Evolutionary conservation across 2,797 vertebrate species (phyloP), one percentile per base, ranked within the genome.

Genomic region (Sphenopsis melanotis): DNA sequence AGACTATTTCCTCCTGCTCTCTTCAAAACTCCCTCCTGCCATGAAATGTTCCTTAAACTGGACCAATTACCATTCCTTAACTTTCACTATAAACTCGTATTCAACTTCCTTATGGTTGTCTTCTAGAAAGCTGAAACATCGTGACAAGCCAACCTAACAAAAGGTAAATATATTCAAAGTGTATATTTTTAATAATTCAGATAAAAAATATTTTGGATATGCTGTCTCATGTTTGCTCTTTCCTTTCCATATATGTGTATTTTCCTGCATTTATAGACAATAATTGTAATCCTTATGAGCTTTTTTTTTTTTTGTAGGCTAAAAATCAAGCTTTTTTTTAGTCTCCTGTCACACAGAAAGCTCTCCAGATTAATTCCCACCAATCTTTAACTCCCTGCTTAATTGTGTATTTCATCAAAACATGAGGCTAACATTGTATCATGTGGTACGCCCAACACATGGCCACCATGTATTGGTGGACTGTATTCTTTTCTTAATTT

Each of bases 361-460:
- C 3, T 81, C 44, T 83, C 12, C 32, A 53, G 8, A 15, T 27
- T 27, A 20, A 59, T 65, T 32, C 5, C 32, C 17, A 57, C 16
- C 7, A 75, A 4, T 41, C 30, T 92, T 86, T 70, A 41, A 66
- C 20, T 76, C 13, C 23, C 34, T 49, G 18, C 9, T 85, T 66
- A 49, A n/a, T 66, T 68, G 27, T 75, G 17, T 72, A 24, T 75
- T 77, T 86, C 7, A 13, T 57, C 14, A 37, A 71, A 46, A n/a
- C 27, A 83, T 4, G 15, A 55, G 18, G 6, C 4, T 57, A 44
- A 85, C 69, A 77, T 49, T 52, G 9, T 52, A 52, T n/a, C 2
- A 4, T 1, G 0, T 30, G 0, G 1, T 36, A 27, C 70, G 16
- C 17, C 8, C 24, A 71, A 32, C 7, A 46, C 10, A 39, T 1